Evolutionary conservation across 2,888 invertebrate genomes (phyloP), one percentile per base, ranked within the genome.

Genomic region (Mayetiola destructor): DNA sequence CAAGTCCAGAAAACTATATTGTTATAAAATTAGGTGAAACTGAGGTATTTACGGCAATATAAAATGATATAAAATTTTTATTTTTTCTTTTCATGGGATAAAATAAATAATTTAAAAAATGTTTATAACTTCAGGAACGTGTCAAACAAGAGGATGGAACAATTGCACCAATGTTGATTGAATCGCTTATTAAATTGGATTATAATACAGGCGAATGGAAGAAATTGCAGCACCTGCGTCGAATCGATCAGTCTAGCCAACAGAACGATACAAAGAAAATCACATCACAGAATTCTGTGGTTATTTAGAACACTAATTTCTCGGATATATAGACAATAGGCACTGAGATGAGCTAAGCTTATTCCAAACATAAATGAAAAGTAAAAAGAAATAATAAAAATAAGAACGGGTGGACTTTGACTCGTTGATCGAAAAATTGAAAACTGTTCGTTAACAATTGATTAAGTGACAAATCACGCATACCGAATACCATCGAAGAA

Each of bases 201-300:
- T 96, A 96, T 74, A 88, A 88, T 68, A 94, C 91, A 57, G 96
- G 96, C 29, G 94, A 96, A 69, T 97, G 95, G 95, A 94, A 94
- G 68, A 77, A 86, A 64, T 86, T 95, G 64, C 91, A 93, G 73
- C 95, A 95, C 67, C 88, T 85, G 70, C 77, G 89, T 59, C 83
- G 86, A 59, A 77, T 86, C 62, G 88, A 84, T 63, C 71, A 73
- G 63, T 59, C 60, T 56, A 56, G 61, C 59, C 68, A 62, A 57
- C 63, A 66, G 16, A 48, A 27, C 12, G 48, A 48, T 27, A n/a
- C 48, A n/a, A 48, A 48, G 16, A 48, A 48, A n/a, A 48, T 48
- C 14, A 48, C 48, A 27, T 48, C 48, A 16, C 48, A 48, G 16
- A 48, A 48, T 27, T 48, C 48, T 2, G 48, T 48, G 6, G 48